Percentiles rank a stretch among this genome's conserved stretches.
Conservation (phyloP, 1,140 invertebrate species). For the Delia radicum region DNA sequence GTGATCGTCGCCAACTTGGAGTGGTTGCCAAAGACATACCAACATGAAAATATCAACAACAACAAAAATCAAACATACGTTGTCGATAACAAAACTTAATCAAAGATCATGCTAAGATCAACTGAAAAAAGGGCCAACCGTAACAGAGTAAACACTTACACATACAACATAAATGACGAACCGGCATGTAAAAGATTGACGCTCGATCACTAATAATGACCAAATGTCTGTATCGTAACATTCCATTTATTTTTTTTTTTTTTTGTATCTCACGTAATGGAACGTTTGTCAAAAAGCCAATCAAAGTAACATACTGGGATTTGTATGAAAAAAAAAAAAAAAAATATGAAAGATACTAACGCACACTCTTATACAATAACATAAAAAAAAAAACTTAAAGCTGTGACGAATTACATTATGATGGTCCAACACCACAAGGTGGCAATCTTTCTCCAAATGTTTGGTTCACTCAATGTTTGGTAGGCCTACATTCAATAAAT, state of each 20-base stretch:
- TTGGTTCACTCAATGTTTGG: neutral
- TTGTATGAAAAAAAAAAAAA: neutral
- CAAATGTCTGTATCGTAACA: neutral
- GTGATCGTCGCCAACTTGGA: neutral
- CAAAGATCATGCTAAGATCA: neutral
- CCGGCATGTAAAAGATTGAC: neutral
- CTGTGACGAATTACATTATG: conserved; percentile 1
- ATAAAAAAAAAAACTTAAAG: neutral
- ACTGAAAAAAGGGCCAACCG: neutral
- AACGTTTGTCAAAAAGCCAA: conserved; percentile 4
- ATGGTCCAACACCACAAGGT: neutral
- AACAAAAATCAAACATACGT: neutral
- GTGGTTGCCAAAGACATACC: neutral
- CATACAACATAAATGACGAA: neutral
- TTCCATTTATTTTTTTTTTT: neutral
- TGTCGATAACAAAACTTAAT: neutral
- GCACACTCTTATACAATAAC: neutral
- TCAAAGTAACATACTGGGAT: neutral
- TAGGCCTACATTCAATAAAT: neutral
- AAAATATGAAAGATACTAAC: neutral
- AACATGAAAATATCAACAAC: neutral
- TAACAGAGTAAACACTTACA: neutral
- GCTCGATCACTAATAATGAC: neutral
- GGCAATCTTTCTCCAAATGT: neutral
- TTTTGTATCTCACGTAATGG: neutral